phyloP scores from a whole-genome alignment of 2,113 vertebrate species.

The Irena cyanogastra region DNA sequence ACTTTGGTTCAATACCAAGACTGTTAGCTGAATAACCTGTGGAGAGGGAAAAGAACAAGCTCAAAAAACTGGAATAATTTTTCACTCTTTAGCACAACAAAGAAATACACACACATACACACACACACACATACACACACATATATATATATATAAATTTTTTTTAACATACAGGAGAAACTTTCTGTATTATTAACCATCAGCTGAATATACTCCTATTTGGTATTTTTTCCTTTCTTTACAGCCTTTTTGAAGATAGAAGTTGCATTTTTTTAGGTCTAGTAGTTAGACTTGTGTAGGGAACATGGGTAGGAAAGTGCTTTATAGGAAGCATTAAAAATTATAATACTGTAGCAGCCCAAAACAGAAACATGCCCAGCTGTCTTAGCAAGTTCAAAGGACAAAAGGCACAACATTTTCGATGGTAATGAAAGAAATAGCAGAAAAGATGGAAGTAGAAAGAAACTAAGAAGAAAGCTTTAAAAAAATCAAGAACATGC shows the following conservation, averaged over 20 bases:
- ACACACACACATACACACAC: neutral
- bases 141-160: too few species aligned
- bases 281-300: neutral
- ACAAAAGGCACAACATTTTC: neutral
- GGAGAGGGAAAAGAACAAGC: neutral
- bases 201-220: fast-evolving
- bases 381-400: neutral
- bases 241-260: neutral
- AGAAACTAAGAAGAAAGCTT: neutral
- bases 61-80: neutral
- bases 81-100: neutral
- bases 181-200: neutral
- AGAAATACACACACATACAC: neutral
- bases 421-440: neutral
- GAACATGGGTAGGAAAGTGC: neutral
- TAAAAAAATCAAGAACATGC: neutral
- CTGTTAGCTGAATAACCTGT: neutral
- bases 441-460: neutral
- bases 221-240: neutral
- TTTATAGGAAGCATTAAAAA: neutral
- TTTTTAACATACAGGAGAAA: neutral
- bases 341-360: neutral
- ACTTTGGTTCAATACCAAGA: neutral
- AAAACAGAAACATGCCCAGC: neutral
- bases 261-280: neutral